These are phyloP conservation scores for Ataeniobius toweri DNA, from an alignment of 2,797 vertebrate species.

Conservation along the genomic window DNA sequence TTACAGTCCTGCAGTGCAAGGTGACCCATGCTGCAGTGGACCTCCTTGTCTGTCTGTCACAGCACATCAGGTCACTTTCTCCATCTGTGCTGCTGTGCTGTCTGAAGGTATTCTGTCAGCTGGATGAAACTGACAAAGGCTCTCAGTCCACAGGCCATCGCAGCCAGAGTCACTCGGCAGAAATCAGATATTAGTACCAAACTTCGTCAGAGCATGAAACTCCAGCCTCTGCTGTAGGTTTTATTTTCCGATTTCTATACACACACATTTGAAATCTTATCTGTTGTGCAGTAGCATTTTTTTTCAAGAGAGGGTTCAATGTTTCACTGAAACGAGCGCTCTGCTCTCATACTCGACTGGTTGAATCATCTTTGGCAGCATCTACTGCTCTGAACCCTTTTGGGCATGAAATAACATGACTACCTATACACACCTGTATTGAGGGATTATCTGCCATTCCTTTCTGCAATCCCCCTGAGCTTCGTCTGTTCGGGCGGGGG, in stretches of 20 bases:
- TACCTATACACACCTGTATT: constrained; percentile 25
- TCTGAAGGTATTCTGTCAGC: constrained; percentile 71
- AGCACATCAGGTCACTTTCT: constrained; percentile 59
- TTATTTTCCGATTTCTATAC: background rate
- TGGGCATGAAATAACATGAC: constrained; percentile 6
- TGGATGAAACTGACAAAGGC: constrained; percentile 68
- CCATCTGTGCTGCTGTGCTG: constrained; percentile 57
- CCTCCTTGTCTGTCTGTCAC: constrained; percentile 64
- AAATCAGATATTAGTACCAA: constrained; percentile 50
- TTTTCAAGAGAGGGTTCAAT: background rate
- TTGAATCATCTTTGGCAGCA: constrained; percentile 15
- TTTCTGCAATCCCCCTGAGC: constrained; percentile 16
- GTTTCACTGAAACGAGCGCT: background rate
- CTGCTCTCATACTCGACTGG: background rate
- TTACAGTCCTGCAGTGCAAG: constrained; percentile 55
- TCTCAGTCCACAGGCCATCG: constrained; percentile 66
- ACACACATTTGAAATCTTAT: background rate
- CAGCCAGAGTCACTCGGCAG: constrained; percentile 54
- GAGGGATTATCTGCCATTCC: background rate
- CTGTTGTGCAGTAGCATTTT: background rate
- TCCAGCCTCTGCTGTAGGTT: background rate
- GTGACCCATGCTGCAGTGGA: constrained; percentile 68
- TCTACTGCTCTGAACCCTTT: background rate
- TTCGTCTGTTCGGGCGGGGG: background rate
- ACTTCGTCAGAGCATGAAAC: constrained; percentile 2